Evolutionary conservation across 2,888 invertebrate species (phyloP).

Genomic region (Bellardia pandia): DNA sequence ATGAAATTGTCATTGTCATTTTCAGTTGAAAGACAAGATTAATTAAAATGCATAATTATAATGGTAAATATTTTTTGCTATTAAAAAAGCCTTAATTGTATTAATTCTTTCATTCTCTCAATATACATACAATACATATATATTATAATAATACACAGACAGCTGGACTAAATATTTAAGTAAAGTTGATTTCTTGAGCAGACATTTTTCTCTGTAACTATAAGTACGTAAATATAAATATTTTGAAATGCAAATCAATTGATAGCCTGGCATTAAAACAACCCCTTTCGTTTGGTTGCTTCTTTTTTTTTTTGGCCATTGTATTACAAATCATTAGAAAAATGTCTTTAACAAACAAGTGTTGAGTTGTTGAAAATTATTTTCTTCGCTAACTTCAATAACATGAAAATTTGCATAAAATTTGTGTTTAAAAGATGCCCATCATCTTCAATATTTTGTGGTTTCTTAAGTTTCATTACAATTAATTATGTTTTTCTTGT

Average conservation of each 20-base stretch:
- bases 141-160: not conserved
- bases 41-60: slow-evolving; percentile 83
- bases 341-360: slow-evolving; percentile 48
- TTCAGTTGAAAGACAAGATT: slow-evolving; percentile 66
- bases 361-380: slow-evolving; percentile 7
- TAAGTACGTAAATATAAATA: slow-evolving; percentile 51
- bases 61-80: slow-evolving; percentile 53
- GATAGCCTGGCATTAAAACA: slow-evolving; percentile 45
- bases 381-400: slow-evolving; percentile 23
- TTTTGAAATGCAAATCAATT: slow-evolving; percentile 75
- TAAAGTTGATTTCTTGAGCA: slow-evolving; percentile 23
- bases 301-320: not conserved
- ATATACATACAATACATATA: no score
- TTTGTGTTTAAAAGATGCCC: slow-evolving; percentile 32
- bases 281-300: slow-evolving; percentile 36
- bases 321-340: not conserved
- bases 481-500: slow-evolving; percentile 59
- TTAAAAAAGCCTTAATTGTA: slow-evolving; percentile 64
- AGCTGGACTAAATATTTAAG: slow-evolving; percentile 11
- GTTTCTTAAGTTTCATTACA: slow-evolving; percentile 59
- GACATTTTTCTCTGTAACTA: slow-evolving; percentile 37
- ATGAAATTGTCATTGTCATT: slow-evolving; percentile 56
- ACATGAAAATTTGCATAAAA: slow-evolving; percentile 64
- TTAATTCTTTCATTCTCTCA: slow-evolving; percentile 35
- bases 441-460: slow-evolving; percentile 48